Evolutionary conservation across 2,113 vertebrate genomes (phyloP), one percentile per base, ranked within the genome.

Genomic region (Kryptolebias marmoratus): DNA sequence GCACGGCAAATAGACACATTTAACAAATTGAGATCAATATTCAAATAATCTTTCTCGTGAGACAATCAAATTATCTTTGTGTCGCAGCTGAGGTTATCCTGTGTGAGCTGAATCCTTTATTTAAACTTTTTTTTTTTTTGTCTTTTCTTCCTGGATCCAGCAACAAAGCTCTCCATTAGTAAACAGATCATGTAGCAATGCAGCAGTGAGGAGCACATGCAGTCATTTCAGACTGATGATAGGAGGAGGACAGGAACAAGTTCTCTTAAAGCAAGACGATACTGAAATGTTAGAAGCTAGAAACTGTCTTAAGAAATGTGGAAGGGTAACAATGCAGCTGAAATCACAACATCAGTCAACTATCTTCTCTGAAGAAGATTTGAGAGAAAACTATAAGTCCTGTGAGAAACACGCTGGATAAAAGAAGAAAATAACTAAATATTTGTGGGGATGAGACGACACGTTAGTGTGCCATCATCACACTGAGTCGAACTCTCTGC

Each of bases 161-260:
- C 73, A 75, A 71, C 65, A 22, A 49, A 44, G 47, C 49, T 45
- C 54, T 13, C 27, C 62, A 81, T 87, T 87, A 79, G 85, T 90
- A 90, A 86, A 84, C 86, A 82, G 86, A 87, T 89, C 86, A 88
- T 80, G 83, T 87, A 80, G 81, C 66, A 74, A 36, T 85, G 81
- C 82, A 83, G 82, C 77, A 83, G 65, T 11, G 64, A 75, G 54
- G 68, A 36, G 32, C 71, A 61, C 61, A 42, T 6, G 49, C 74
- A 78, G 73, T 69, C 62, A 60, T 60, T 73, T 66, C 44, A 53
- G 68, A 48, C 31, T 15, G 31, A 55, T 64, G 77, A 52, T 57
- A 67, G 72, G 28, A 32, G 42, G 63, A 53, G 2, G 22, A 30
- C 13, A 3, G 12, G 16, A 50, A 50, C 18, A 50, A 1, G 5